phyloP scores from a whole-genome alignment of 1,140 invertebrate genomes.

The Plutomurus gul region DNA sequence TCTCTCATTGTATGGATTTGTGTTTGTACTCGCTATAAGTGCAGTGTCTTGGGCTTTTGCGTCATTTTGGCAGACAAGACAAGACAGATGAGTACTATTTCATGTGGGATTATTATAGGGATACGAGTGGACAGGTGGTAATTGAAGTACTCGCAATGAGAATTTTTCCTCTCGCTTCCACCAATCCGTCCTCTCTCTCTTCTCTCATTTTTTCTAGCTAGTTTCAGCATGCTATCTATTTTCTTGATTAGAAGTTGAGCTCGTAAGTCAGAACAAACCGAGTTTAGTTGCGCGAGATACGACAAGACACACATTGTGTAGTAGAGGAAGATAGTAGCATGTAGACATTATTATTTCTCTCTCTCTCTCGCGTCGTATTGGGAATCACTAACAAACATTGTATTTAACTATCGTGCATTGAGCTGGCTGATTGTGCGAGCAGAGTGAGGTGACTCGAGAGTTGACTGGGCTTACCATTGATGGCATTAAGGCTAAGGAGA shows the following conservation, averaged over 20 bases:
- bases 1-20: not conserved
- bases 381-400: not conserved
- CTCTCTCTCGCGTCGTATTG: no score
- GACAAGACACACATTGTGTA: no score
- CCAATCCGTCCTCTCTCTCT: not conserved
- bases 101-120: constrained; percentile 28
- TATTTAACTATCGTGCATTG: not conserved
- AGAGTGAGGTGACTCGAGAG: not conserved
- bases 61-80: constrained; percentile 2
- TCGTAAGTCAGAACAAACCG: not conserved
- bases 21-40: not conserved
- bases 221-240: not conserved
- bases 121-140: constrained; percentile 40
- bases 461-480: not conserved
- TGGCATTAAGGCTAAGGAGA: not conserved
- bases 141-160: constrained; percentile 28
- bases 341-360: no score
- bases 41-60: not conserved
- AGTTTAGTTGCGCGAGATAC: no score
- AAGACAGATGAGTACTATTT: constrained; percentile 13
- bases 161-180: not conserved
- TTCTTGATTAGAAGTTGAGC: constrained; percentile 21
- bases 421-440: not conserved
- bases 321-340: no score
- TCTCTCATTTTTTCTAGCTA: not conserved